Evolutionary conservation across 2,797 vertebrate species (phyloP).

Genomic region (Bovichtus variegatus): DNA sequence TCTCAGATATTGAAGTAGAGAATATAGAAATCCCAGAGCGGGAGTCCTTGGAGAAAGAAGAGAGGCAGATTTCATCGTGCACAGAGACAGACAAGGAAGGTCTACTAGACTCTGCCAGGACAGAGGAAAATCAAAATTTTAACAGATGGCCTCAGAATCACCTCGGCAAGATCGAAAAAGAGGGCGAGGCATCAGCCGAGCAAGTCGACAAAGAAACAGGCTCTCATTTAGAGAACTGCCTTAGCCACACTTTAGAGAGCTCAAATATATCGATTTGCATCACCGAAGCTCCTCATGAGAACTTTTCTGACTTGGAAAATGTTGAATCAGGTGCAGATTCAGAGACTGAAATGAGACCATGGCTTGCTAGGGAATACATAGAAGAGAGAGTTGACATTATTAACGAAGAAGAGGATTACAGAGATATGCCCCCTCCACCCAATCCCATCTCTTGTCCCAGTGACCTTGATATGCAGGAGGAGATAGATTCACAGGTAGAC

Average conservation of each 20-base stretch:
- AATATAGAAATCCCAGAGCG: conserved; percentile 83
- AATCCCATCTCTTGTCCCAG: conserved; percentile 57
- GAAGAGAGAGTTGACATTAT: conserved; percentile 49
- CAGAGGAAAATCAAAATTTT: conserved; percentile 83
- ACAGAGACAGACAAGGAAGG: conserved; percentile 34
- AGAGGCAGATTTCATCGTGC: conserved; percentile 31
- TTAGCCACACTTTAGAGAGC: conserved; percentile 42
- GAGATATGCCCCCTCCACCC: conserved; percentile 45
- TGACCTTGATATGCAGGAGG: conserved; percentile 67
- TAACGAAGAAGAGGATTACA: conserved; percentile 51
- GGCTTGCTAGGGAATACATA: conserved; percentile 14
- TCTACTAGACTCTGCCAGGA: conserved; percentile 53
- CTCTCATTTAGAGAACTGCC: conserved; percentile 45
- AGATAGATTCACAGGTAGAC: conserved; percentile 67
- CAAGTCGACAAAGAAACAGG: conserved; percentile 27
- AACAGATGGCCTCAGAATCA: conserved; percentile 75
- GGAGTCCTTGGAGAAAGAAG: conserved; percentile 57
- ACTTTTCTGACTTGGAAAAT: conserved; percentile 59
- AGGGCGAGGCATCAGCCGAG: conserved; percentile 41
- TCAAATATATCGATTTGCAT: conserved; percentile 60
- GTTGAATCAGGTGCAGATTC: conserved; percentile 49
- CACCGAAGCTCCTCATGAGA: conserved; percentile 48
- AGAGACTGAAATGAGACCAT: conserved; percentile 44
- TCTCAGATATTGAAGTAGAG: conserved; percentile 72
- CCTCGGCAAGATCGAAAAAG: conserved; percentile 40